Percentiles rank a stretch among this genome's conserved stretches.
These are phyloP conservation scores for Pogona vitticeps DNA, from an alignment of 2,113 vertebrate genomes.

Conservation along the genomic window DNA sequence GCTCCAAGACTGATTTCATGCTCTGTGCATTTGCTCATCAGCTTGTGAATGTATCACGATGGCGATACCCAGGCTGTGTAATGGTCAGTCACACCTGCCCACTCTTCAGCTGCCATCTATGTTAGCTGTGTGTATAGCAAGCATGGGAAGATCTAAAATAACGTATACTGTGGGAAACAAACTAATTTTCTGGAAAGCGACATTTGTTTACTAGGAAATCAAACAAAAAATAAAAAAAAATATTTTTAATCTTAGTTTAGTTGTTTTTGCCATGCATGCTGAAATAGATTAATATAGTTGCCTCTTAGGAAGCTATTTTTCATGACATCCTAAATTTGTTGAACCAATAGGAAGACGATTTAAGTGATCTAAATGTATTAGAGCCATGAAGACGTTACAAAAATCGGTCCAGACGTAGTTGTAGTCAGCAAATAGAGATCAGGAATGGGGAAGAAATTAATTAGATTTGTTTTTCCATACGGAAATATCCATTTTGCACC, in stretches of 20 bases:
- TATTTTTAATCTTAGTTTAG: too few species aligned
- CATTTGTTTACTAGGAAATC: too few species aligned
- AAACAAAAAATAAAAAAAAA: too few species aligned
- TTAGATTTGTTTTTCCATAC: too few species aligned
- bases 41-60: neutral
- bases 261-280: neutral
- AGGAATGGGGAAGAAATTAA: too few species aligned
- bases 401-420: neutral
- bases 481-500: too few species aligned
- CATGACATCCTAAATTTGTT: neutral
- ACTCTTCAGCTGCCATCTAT: neutral
- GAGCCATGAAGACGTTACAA: neutral
- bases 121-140: neutral
- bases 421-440: neutral
- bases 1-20: slow-evolving; percentile 2
- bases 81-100: neutral
- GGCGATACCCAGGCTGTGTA: neutral
- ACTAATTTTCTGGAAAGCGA: neutral
- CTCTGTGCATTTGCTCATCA: neutral
- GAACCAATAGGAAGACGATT: too few species aligned
- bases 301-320: neutral
- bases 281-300: neutral
- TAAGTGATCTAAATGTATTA: too few species aligned
- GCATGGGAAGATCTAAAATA: neutral
- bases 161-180: neutral